phyloP scores from a whole-genome alignment of 2,797 vertebrate genomes.

The Gymnothorax javanicus region DNA sequence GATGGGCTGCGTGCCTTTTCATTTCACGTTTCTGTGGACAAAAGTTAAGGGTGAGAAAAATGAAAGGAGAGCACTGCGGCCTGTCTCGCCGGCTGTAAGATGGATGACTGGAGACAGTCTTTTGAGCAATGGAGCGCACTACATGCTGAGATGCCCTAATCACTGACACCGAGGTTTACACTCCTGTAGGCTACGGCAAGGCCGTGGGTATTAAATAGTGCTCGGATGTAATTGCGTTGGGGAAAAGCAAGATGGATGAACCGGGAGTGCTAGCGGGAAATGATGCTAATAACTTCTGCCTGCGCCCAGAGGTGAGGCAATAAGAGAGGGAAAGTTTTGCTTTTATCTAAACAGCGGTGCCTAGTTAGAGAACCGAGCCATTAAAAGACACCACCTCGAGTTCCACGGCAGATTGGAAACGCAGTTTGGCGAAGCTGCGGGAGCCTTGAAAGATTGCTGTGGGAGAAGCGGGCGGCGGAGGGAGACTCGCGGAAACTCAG shows the following conservation, averaged over 20 bases:
- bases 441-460: constrained; percentile 46
- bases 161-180: neutral
- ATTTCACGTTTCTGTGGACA: neutral
- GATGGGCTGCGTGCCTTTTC: neutral
- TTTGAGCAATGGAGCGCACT: neutral
- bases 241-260: constrained; percentile 27
- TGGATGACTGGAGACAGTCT: neutral
- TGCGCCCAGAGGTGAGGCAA: constrained; percentile 39
- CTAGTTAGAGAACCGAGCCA: constrained; percentile 65
- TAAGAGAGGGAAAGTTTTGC: constrained; percentile 41
- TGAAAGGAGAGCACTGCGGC: neutral
- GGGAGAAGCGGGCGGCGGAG: constrained; percentile 38
- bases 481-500: constrained; percentile 37
- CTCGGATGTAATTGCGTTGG: neutral
- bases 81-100: neutral
- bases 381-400: constrained; percentile 66
- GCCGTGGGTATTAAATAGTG: neutral
- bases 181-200: neutral
- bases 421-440: constrained; percentile 57
- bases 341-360: constrained; percentile 46
- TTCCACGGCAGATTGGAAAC: constrained; percentile 60
- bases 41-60: neutral
- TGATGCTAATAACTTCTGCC: constrained; percentile 42
- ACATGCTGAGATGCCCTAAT: neutral
- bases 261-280: constrained; percentile 20